Evolutionary conservation across 2,888 invertebrate genomes (phyloP), one percentile per base, ranked within the genome.

Genomic region (Plagodis pulveraria): DNA sequence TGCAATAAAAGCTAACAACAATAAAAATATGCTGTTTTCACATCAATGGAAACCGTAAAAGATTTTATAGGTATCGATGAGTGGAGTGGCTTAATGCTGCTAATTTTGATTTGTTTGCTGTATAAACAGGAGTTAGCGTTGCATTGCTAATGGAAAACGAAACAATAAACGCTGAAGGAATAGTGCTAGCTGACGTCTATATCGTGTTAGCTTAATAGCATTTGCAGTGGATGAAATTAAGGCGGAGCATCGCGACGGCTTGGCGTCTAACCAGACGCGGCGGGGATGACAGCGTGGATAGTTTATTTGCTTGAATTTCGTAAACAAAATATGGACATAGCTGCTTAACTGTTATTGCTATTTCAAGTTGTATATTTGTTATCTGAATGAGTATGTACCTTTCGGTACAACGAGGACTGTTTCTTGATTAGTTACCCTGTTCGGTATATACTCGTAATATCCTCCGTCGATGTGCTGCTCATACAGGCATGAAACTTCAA

Each of bases 51-150:
- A 45, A 66, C 66, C 56, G 70, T 78, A 77, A 80, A 77, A 76
- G 65, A 67, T 68, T 73, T 74, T 75, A 77, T 75, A 66, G 74
- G 53, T 51, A 67, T 73, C 74, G 73, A 76, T 72, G 70, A 69
- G 70, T 66, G 66, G 63, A 71, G 67, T 67, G 68, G 65, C 45
- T 58, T 58, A 57, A 47, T 60, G 49, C 57, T 43, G 63, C 70
- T 73, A 78, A 80, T 77, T 80, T 73, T 76, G 73, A 76, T 80
- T 73, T 76, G 77, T 75, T 73, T 72, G 65, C 66, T 69, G 63
- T 72, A 69, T 82, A 75, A 76, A 78, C 78, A 77, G 66, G 74
- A 73, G 77, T 81, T 75, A 78, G 71, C 61, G 71, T 66, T 72
- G 69, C 70, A 70, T 73, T 67, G 62, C 62, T 76, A 79, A 78